These are phyloP conservation scores for Iselma pallidipennis DNA, from an alignment of 2,888 invertebrate genomes.

Conservation along the genomic window DNA sequence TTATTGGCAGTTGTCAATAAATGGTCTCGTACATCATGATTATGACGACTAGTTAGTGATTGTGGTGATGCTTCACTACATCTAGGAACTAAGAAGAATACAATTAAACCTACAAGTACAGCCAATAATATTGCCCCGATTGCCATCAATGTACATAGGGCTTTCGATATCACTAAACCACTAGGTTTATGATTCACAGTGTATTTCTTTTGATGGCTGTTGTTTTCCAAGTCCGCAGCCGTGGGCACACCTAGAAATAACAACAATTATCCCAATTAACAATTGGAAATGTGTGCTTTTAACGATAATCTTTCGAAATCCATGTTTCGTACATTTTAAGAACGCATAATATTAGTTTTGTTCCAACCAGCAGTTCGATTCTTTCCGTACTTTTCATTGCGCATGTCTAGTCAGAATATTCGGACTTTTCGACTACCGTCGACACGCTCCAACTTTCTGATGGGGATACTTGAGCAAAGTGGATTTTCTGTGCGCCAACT, in stretches of 20 bases:
- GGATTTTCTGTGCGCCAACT: too few relatives aligned
- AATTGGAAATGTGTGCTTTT: too few relatives aligned
- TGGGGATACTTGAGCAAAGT: too few relatives aligned
- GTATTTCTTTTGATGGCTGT: conserved; percentile 52
- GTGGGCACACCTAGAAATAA: conserved; percentile 56
- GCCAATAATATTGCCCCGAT: conserved; percentile 50
- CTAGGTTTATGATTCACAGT: conserved; percentile 47
- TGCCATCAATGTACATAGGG: conserved; percentile 50
- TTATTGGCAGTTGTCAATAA: not conserved
- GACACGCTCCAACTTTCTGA: too few relatives aligned
- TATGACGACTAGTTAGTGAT: conserved; percentile 7
- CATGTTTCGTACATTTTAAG: too few relatives aligned
- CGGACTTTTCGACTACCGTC: too few relatives aligned
- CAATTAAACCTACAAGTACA: conserved; percentile 48
- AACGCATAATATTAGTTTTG: too few relatives aligned
- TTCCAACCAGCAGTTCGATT: too few relatives aligned
- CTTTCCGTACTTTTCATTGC: too few relatives aligned
- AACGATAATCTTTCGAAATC: too few relatives aligned
- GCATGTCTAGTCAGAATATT: too few relatives aligned
- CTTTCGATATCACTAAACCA: conserved; percentile 48
- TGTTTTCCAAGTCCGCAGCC: conserved; percentile 51
- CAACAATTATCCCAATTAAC: too few relatives aligned
- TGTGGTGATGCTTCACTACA: conserved; percentile 30
- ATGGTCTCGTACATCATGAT: not conserved
- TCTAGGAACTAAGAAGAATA: conserved; percentile 50